Evolutionary conservation across 2,888 invertebrate genomes (phyloP), one percentile per base, ranked within the genome.

Genomic region (Diabrotica balteata): DNA sequence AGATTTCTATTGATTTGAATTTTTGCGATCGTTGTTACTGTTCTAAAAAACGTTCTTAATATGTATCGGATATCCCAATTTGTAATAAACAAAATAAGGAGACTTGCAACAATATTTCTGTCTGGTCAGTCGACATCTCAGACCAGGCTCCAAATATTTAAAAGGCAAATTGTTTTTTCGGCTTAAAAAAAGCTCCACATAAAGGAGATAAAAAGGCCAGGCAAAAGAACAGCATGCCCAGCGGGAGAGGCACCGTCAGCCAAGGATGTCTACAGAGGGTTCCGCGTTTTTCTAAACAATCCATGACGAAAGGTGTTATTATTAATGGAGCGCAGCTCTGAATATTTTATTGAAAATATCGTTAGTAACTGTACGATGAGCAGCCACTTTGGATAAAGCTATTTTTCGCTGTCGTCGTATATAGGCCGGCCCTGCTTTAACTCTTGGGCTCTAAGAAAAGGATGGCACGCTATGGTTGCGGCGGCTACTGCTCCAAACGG

Each of bases 381-480:
- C 50, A n/a, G 51, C 58, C 17, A 51, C 44, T 46, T 58, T 50
- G 0, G 63, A 64, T 17, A 45, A 7, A 9, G 58, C 63, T 11
- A 64, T 32, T 58, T 58, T 64, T 58, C 57, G 7, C n/a, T 17
- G 7, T 52, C 50, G 17, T 64, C 63, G 22, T 51, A 64, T 8
- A 64, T 46, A 7, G 63, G 63, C 45, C 58, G 50, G 6, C 63
- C 63, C 3, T 45, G 8, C 17, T 17, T 45, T 11, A 64, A 10
- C 46, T 64, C 63, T 52, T 64, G 63, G 7, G 63, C 58, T 42
- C 63, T 43, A 17, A 64, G 57, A 22, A 64, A 45, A 2, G 63
- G 63, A n/a, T 32, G 58, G 11, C 63, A 58, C 9, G 44, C 51
- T 2, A 58, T 4, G 49, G 58, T 50, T 4, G 11, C 63, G 2